phyloP scores from a whole-genome alignment of 1,140 invertebrate species.

The Eulimnadia texana region DNA sequence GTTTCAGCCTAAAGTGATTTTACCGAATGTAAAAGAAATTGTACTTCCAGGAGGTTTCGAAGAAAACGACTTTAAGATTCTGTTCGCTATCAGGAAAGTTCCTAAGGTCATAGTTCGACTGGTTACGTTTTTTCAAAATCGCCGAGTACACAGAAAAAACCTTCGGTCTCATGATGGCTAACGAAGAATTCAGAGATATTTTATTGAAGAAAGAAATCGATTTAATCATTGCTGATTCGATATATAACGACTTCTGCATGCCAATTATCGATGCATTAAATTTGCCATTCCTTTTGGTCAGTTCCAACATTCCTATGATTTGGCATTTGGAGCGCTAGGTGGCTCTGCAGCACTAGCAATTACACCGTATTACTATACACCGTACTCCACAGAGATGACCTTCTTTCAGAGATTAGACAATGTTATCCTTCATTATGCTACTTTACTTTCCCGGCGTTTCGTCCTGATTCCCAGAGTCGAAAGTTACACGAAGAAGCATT shows the following conservation, averaged over 20 bases:
- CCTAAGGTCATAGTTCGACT: not conserved
- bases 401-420: constrained; percentile 21
- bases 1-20: not conserved
- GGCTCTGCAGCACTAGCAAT: constrained; percentile 42
- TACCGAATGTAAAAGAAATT: not conserved
- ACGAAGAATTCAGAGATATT: not conserved
- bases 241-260: constrained; percentile 24
- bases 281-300: constrained; percentile 39
- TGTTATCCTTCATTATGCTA: constrained; percentile 21
- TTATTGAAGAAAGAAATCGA: constrained; percentile 20
- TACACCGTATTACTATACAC: constrained; percentile 27
- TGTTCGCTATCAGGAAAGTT: not conserved
- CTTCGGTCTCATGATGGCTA: not conserved
- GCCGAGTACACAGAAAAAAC: not conserved
- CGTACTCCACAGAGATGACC: not conserved
- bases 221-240: constrained; percentile 24
- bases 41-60: not conserved
- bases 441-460: not conserved
- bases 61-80: not conserved
- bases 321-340: constrained; percentile 32
- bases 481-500: not conserved
- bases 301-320: constrained; percentile 1
- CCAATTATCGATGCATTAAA: constrained; percentile 32
- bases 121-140: not conserved
- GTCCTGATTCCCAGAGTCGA: not conserved